Conservation (phyloP, 2,888 invertebrate species). For the Maniola hyperantus region DNA sequence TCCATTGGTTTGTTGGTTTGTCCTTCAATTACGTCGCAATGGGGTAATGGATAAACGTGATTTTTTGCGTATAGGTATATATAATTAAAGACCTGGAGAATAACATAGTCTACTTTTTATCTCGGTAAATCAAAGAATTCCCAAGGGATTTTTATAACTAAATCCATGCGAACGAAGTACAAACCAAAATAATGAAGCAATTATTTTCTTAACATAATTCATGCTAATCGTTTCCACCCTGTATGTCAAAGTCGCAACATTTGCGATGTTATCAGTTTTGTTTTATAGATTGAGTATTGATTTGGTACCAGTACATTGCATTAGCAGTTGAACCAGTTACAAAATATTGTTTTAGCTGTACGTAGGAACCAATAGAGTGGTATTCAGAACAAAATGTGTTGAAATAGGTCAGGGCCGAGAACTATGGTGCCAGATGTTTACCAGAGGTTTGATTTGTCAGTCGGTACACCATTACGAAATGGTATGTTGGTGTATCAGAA, state of each 20-base stretch:
- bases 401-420: slow-evolving; percentile 20
- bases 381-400: slow-evolving; percentile 18
- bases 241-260: slow-evolving; percentile 20
- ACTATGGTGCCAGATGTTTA: slow-evolving; percentile 17
- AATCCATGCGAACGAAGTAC: no score
- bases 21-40: no score
- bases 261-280: slow-evolving; percentile 25
- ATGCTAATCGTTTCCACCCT: not conserved
- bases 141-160: no score
- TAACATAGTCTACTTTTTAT: no score
- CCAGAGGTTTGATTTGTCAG: slow-evolving; percentile 10
- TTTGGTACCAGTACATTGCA: slow-evolving; percentile 22
- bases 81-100: no score
- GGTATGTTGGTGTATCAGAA: not conserved
- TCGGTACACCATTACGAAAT: slow-evolving; percentile 6
- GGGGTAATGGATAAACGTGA: no score
- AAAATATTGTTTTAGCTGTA: slow-evolving; percentile 23
- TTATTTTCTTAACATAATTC: not conserved
- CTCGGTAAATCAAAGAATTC: no score
- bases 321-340: slow-evolving; percentile 22
- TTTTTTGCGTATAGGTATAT: no score
- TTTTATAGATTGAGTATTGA: slow-evolving; percentile 24
- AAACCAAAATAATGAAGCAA: no score
- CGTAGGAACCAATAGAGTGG: slow-evolving; percentile 15
- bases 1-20: no score